These are phyloP conservation scores for Chrysina gloriosa DNA, from an alignment of 2,888 invertebrate species.

Conservation along the genomic window DNA sequence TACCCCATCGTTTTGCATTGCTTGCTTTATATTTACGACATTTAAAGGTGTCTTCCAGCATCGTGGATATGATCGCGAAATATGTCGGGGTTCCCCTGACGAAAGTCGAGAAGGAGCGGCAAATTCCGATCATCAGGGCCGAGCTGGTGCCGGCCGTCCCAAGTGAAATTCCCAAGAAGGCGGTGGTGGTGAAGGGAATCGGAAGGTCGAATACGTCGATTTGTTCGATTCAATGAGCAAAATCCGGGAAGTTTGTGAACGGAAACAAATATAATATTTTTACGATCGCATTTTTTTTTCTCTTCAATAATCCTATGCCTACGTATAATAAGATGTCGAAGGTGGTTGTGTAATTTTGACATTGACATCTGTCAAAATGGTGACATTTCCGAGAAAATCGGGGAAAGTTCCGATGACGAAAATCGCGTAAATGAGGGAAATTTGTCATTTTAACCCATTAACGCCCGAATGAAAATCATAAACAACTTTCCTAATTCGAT, in stretches of 20 bases:
- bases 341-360: too few relatives aligned
- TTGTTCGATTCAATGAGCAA: constrained; percentile 68
- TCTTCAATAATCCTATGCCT: too few relatives aligned
- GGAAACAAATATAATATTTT: constrained; percentile 31
- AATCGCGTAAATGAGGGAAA: too few relatives aligned
- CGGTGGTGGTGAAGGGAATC: constrained; percentile 23
- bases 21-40: neutral
- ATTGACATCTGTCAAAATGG: too few relatives aligned
- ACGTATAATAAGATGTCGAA: too few relatives aligned
- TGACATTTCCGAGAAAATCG: too few relatives aligned
- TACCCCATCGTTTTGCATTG: neutral
- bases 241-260: neutral
- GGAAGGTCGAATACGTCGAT: constrained; percentile 62
- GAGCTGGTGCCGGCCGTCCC: constrained; percentile 66
- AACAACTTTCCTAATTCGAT: too few relatives aligned
- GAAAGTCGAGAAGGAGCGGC: constrained; percentile 75
- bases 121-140: constrained; percentile 74
- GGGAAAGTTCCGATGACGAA: too few relatives aligned
- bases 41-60: constrained; percentile 72
- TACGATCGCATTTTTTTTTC: too few relatives aligned
- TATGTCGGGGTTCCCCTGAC: constrained; percentile 74
- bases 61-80: constrained; percentile 78
- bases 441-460: too few relatives aligned
- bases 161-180: constrained; percentile 10
- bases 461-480: too few relatives aligned